Conservation (phyloP, 2,797 vertebrate species). For the Helicolenus hilgendorfi region DNA sequence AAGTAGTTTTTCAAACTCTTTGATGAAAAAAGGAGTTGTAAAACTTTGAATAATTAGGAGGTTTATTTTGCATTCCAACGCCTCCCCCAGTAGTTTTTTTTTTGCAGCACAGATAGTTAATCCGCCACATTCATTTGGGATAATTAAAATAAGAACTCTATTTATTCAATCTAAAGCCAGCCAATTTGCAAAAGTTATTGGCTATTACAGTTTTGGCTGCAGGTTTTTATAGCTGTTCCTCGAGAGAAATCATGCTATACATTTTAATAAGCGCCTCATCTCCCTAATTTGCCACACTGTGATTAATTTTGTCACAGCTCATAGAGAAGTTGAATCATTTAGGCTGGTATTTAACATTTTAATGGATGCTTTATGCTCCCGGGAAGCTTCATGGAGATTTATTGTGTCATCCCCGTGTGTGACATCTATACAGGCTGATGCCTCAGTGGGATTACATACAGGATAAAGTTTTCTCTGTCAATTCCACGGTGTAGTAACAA, state of each 20-base stretch:
- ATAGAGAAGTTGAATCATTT: constrained; percentile 67
- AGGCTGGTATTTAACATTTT: constrained; percentile 68
- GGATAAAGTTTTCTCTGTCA: not conserved
- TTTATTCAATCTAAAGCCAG: constrained; percentile 73
- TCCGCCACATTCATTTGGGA: constrained; percentile 74
- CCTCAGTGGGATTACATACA: not conserved
- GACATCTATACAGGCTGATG: constrained; percentile 29
- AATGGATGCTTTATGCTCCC: constrained; percentile 67
- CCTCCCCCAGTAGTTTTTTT: constrained; percentile 15
- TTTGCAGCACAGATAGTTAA: constrained; percentile 73
- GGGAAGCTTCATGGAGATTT: constrained; percentile 49
- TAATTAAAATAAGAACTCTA: constrained; percentile 76
- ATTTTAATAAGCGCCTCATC: constrained; percentile 68
- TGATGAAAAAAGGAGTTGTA: constrained; percentile 56
- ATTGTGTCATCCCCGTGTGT: constrained; percentile 43
- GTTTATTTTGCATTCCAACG: constrained; percentile 75
- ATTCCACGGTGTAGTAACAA: constrained; percentile 7
- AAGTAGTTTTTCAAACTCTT: constrained; percentile 49
- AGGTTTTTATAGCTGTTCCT: constrained; percentile 62
- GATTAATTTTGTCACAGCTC: constrained; percentile 77
- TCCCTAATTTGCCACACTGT: constrained; percentile 68
- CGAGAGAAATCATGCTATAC: constrained; percentile 52
- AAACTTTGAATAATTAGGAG: constrained; percentile 69
- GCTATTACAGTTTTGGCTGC: constrained; percentile 71
- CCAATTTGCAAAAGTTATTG: constrained; percentile 80